Percentiles rank a stretch among this genome's conserved stretches.
These are phyloP conservation scores for Dimorphilus gyrociliatus DNA, from an alignment of 2,888 invertebrate species.

Conservation along the genomic window DNA sequence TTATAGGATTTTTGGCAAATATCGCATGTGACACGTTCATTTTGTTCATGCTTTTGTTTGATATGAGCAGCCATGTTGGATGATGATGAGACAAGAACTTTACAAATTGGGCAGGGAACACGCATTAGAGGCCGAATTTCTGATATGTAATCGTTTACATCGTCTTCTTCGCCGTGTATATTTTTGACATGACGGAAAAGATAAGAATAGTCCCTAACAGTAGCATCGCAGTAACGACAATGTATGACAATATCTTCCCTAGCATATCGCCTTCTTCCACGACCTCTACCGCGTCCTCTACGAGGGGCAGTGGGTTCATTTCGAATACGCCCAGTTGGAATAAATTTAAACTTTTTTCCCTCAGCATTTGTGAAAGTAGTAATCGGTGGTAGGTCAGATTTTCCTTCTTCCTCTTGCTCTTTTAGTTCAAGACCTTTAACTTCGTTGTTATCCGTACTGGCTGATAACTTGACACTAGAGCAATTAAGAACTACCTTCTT, in stretches of 20 bases:
- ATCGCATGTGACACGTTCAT: conserved; percentile 3
- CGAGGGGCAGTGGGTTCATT: too few species aligned
- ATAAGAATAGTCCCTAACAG: conserved; percentile 7
- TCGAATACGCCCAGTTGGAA: too few species aligned
- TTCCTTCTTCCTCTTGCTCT: too few species aligned
- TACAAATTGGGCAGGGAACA: conserved; percentile 7
- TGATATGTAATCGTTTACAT: conserved; percentile 6
- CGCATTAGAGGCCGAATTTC: conserved; percentile 8
- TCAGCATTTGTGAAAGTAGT: too few species aligned
- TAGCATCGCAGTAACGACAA: conserved; percentile 6
- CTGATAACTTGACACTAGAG: too few species aligned
- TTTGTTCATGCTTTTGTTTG: conserved; percentile 6
- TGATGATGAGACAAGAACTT: conserved; percentile 4
- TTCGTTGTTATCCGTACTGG: too few species aligned
- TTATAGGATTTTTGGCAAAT: conserved; percentile 6
- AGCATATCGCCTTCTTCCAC: conserved; percentile 4
- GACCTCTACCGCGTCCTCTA: too few species aligned
- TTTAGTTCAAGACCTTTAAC: too few species aligned
- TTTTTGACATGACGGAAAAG: conserved; percentile 8
- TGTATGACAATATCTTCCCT: conserved; percentile 5
- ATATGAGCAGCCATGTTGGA: conserved; percentile 7
- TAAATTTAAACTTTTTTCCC: too few species aligned
- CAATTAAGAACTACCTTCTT: too few species aligned
- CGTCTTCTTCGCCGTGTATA: conserved; percentile 4
- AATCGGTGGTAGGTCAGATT: too few species aligned